A percentile compares a stretch with the other conserved stretches of the same genome.
Evolutionary conservation across 2,797 vertebrate genomes (phyloP).

Genomic region (Eospalax fontanierii): DNA sequence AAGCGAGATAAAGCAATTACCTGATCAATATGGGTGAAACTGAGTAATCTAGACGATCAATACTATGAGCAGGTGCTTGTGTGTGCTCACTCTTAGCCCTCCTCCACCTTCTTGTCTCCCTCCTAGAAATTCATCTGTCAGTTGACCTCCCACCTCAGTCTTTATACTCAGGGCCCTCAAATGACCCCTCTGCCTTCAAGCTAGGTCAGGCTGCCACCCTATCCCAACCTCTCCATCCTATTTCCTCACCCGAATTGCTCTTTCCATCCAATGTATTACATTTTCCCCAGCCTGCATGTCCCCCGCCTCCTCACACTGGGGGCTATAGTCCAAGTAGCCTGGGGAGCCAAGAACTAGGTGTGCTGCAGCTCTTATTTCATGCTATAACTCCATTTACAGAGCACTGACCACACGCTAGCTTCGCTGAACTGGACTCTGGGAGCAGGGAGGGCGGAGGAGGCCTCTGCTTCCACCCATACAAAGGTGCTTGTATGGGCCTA

Average conservation of each 20-base stretch:
- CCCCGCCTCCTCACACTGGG: background rate
- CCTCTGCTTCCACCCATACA: background rate
- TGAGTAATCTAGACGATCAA: conserved; percentile 86
- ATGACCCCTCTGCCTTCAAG: no score
- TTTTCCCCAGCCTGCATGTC: background rate
- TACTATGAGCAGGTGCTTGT: conserved; percentile 64
- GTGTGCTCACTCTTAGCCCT: background rate
- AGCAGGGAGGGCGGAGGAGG: background rate
- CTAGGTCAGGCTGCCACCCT: background rate
- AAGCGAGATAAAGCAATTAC: conserved; percentile 88
- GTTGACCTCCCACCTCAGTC: background rate
- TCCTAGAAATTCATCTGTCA: background rate
- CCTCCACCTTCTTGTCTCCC: background rate
- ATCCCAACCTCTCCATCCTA: no score
- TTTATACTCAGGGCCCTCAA: background rate
- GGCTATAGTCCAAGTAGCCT: background rate
- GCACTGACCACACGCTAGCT: background rate
- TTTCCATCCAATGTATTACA: background rate
- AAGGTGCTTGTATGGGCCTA: background rate
- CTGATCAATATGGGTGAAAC: conserved; percentile 86
- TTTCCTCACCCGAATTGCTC: background rate
- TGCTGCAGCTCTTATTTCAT: background rate
- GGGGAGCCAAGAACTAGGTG: background rate
- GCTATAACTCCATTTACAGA: no score
- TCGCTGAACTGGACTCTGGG: background rate